Percentiles rank a stretch among this genome's conserved stretches.
Conservation (phyloP, 2,797 vertebrate species). For the Monodelphis domestica region DNA sequence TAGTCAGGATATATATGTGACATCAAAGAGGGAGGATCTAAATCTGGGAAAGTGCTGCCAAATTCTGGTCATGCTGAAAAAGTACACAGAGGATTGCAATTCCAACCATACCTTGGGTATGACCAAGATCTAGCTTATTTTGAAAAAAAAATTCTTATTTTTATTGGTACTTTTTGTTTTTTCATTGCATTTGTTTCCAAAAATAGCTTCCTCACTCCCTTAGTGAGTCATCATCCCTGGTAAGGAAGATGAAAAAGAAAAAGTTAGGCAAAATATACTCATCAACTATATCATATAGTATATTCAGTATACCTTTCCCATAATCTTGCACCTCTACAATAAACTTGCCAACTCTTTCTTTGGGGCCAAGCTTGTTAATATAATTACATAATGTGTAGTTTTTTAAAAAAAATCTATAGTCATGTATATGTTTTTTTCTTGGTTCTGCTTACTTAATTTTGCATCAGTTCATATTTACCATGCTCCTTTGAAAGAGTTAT, state of each 20-base stretch:
- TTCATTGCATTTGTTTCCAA: not conserved
- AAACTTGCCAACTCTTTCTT: not conserved
- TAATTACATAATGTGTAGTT: not conserved
- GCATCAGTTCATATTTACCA: not conserved
- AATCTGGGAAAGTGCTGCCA: not conserved
- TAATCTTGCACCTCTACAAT: not conserved
- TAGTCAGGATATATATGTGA: not conserved
- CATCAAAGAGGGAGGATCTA: not conserved
- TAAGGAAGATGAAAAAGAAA: not conserved
- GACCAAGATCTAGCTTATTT: not conserved
- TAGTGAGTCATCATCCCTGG: not conserved
- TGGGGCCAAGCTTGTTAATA: not conserved
- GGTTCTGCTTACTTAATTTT: not conserved
- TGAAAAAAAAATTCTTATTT: not conserved
- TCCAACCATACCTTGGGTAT: too few species aligned
- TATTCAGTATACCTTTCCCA: not conserved
- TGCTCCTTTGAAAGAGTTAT: not conserved
- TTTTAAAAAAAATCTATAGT: not conserved
- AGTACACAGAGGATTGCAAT: not conserved
- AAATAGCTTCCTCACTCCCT: not conserved
- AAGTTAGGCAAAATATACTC: not conserved
- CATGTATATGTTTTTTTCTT: not conserved
- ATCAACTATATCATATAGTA: not conserved
- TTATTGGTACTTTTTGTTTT: not conserved
- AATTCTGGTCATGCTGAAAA: not conserved